phyloP scores from a whole-genome alignment of 2,888 invertebrate genomes.

The Acleris holmiana region DNA sequence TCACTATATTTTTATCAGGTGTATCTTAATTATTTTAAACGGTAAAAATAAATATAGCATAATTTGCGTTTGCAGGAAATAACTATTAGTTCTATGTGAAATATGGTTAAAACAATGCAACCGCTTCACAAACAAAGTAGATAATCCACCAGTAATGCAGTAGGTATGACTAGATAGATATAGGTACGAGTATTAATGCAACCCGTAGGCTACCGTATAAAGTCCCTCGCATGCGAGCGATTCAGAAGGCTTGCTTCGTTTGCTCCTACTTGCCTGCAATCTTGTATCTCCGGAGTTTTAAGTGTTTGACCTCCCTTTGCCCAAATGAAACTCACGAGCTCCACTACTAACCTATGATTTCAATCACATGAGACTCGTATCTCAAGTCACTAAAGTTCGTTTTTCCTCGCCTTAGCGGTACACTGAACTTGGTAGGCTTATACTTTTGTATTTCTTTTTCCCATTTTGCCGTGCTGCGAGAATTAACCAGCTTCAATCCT shows the following conservation, averaged over 20 bases:
- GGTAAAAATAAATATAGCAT: no score
- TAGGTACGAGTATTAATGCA: conserved; percentile 22
- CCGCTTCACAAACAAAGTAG: no score
- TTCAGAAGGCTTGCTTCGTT: conserved; percentile 77
- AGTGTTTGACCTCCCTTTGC: conserved; percentile 79
- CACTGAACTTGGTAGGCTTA: conserved; percentile 57
- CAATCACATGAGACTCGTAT: conserved; percentile 53
- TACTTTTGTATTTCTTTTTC: conserved; percentile 77
- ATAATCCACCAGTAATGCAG: background rate
- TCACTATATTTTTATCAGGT: no score
- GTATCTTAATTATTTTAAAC: no score
- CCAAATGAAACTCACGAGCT: conserved; percentile 76
- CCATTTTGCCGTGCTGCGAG: conserved; percentile 65
- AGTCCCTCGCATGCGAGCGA: conserved; percentile 68
- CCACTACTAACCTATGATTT: conserved; percentile 58
- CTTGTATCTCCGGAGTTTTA: conserved; percentile 77
- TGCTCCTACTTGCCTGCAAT: conserved; percentile 76
- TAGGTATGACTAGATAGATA: conserved; percentile 5
- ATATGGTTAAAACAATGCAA: no score
- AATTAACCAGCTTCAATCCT: conserved; percentile 74
- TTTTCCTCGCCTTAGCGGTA: conserved; percentile 47
- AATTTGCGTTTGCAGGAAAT: no score
- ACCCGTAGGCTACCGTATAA: conserved; percentile 47
- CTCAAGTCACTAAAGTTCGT: conserved; percentile 49
- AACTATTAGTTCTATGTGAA: no score